phyloP scores from a whole-genome alignment of 2,888 invertebrate genomes.

The Parthenolecanium corni region DNA sequence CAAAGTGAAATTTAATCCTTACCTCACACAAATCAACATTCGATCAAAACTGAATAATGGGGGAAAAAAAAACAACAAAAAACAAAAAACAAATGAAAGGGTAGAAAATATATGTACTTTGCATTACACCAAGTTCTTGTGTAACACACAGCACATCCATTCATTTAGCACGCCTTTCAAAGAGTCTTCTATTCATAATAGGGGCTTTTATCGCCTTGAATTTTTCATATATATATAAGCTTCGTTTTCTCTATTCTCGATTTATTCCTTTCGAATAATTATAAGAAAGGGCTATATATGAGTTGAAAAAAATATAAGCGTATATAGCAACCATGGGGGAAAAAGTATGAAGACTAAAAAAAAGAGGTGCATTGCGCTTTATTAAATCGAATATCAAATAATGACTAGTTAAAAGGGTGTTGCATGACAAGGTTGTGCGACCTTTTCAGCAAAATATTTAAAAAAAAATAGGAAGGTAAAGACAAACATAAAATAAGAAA shows the following conservation, averaged over 20 bases:
- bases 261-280: conserved; percentile 14
- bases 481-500: neutral
- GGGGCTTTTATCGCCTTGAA: conserved; percentile 15
- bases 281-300: neutral
- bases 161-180: conserved; percentile 1
- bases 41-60: no score
- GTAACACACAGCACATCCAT: neutral
- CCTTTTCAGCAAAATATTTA: conserved; percentile 1
- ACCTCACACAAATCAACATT: neutral
- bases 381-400: conserved; percentile 21
- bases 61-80: neutral
- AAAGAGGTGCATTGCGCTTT: conserved; percentile 8
- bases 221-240: conserved; percentile 8
- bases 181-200: neutral
- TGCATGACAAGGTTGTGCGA: conserved; percentile 15
- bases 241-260: conserved; percentile 14
- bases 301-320: neutral
- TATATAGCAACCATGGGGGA: neutral
- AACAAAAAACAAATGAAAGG: neutral
- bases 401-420: conserved; percentile 28
- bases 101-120: neutral
- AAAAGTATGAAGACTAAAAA: conserved; percentile 5
- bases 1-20: conserved; percentile 2
- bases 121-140: neutral
- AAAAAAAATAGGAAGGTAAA: neutral